Evolutionary conservation across 2,888 invertebrate genomes (phyloP).

Genomic region (Agonum fuliginosum): DNA sequence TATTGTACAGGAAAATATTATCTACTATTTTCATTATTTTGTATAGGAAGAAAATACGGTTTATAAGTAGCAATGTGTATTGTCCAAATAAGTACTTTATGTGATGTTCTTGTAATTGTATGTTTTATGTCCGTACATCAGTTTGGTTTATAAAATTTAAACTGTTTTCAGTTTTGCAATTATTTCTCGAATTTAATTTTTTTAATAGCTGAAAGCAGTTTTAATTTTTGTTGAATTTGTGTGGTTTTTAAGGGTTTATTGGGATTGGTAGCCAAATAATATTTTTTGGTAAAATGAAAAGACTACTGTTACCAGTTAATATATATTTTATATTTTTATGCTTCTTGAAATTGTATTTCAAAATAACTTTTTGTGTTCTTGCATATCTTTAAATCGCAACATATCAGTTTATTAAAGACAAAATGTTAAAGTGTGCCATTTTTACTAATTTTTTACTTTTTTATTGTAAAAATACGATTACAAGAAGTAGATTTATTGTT

Average conservation of each 20-base stretch:
- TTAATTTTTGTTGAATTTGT: not conserved
- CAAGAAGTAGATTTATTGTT: constrained; percentile 51
- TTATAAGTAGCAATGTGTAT: constrained; percentile 4
- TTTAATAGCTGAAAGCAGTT: not conserved
- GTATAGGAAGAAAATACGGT: constrained; percentile 3
- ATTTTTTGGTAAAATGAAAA: not conserved
- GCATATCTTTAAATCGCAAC: constrained; percentile 5
- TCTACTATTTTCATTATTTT: constrained; percentile 32
- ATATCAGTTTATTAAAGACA: constrained; percentile 41
- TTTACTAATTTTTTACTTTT: constrained; percentile 43
- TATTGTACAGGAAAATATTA: constrained; percentile 30
- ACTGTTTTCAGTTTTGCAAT: constrained; percentile 7
- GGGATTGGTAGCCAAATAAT: not conserved
- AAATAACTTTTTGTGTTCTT: constrained; percentile 13
- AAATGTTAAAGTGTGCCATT: constrained; percentile 52
- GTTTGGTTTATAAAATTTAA: not conserved
- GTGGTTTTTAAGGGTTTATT: not conserved
- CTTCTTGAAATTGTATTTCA: constrained; percentile 35
- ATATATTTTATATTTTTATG: constrained; percentile 8
- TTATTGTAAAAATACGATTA: constrained; percentile 41
- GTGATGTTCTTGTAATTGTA: constrained; percentile 44
- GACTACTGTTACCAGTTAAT: not conserved
- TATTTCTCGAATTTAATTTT: not conserved
- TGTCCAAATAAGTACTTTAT: constrained; percentile 11
- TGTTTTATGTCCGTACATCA: not conserved